Conservation (phyloP, 2,113 vertebrate species). For the Dipodomys spectabilis region DNA sequence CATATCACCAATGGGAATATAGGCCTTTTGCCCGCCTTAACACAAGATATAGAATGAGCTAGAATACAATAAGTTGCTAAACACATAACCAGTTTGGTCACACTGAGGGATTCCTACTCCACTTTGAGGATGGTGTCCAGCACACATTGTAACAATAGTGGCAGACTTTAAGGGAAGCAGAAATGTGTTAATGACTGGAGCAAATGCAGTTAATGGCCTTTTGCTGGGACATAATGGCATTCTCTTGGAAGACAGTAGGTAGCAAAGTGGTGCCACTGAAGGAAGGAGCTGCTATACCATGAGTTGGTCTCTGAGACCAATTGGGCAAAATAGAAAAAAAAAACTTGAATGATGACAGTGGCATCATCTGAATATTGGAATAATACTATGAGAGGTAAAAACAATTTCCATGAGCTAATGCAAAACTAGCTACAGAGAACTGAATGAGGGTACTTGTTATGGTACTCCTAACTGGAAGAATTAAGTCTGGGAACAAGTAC, state of each 20-base stretch:
- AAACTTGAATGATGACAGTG: neutral
- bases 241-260: neutral
- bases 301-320: neutral
- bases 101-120: neutral
- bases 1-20: neutral
- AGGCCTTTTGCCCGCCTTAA: neutral
- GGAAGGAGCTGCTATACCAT: accelerated
- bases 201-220: neutral
- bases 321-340: neutral
- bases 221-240: neutral
- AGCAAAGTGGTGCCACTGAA: neutral
- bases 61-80: neutral
- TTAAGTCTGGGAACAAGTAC: neutral
- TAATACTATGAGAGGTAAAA: neutral
- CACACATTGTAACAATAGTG: neutral
- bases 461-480: neutral
- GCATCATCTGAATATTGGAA: neutral
- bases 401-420: neutral
- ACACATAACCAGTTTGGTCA: neutral
- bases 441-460: neutral
- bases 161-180: neutral
- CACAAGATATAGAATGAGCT: neutral
- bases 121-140: accelerated
- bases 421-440: neutral
- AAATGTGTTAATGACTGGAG: neutral